Evolutionary conservation across 2,113 vertebrate genomes (phyloP), one percentile per base, ranked within the genome.

Genomic region (Aegithalos caudatus): DNA sequence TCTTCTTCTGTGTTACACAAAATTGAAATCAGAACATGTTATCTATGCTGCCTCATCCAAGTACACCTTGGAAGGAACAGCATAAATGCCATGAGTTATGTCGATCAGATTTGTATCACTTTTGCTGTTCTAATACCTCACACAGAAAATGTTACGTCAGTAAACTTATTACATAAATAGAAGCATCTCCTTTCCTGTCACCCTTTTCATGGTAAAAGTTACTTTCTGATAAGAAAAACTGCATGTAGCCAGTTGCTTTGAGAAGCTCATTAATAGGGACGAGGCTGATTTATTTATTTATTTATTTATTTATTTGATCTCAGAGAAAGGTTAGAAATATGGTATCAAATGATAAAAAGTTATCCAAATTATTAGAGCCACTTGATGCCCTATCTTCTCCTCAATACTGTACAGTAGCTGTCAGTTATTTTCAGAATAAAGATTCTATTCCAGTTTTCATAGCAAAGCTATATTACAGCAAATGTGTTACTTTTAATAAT

Each of bases 391-490:
- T 83, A 13, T 57, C 31, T 66, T 81, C 50, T 91, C 35, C 53
- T 74, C 51, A 48, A 48, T 42, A 42, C 72, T 81, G 71, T 84
- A 90, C 80, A 95, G 65, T 50, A 91, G 50, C 67, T 65, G 17
- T 88, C 50, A 53, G 57, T 50, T 70, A 51, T 33, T 7, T 78
- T 83, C 81, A 83, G 64, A 77, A 80, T 28, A 88, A 89, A 65
- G 42, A 12, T 89, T 80, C 61, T 74, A 76, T 90, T 94, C 81
- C 92, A 70, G 57, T 94, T 81, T 88, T 83, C 53, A 56, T 53
- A 88, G 78, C 48, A 84, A 91, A 95, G 81, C 76, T 76, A 91
- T 87, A 42, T 91, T 90, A 94, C 88, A 93, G 82, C 71, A 88
- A 90, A 88, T 20, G 23, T 62, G 10, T 56, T 56, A 53, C 37